Conservation (phyloP, 2,888 invertebrate species). For the Andrena flavipes region DNA sequence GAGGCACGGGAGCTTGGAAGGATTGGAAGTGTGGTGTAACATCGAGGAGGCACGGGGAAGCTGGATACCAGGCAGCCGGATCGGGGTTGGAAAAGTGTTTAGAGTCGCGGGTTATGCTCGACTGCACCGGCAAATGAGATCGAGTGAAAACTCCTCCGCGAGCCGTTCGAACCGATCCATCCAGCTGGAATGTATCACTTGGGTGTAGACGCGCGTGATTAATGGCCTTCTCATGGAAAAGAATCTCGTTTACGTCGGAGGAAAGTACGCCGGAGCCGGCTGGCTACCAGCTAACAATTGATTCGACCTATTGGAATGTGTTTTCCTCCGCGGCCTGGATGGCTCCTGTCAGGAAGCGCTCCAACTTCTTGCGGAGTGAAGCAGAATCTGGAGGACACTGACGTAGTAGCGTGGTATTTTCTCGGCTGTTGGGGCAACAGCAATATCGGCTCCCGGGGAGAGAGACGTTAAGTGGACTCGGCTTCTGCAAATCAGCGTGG, state of each 20-base stretch:
- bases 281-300: constrained; percentile 40
- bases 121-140: constrained; percentile 73
- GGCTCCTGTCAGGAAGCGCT: background rate
- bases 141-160: constrained; percentile 67
- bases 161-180: constrained; percentile 58
- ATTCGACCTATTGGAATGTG: constrained; percentile 57
- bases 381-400: background rate
- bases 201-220: constrained; percentile 70
- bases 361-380: background rate
- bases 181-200: constrained; percentile 67
- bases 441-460: background rate
- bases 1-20: constrained; percentile 17
- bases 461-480: no score
- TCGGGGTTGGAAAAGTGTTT: constrained; percentile 71
- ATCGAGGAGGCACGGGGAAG: constrained; percentile 42
- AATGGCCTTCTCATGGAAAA: constrained; percentile 71
- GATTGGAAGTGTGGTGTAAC: constrained; percentile 58
- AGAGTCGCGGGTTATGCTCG: constrained; percentile 69
- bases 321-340: constrained; percentile 27
- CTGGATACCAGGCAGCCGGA: constrained; percentile 52
- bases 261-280: constrained; percentile 54
- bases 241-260: constrained; percentile 71
- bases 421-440: background rate
- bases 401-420: constrained; percentile 1
- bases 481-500: background rate